Percentiles rank a stretch among this genome's conserved stretches.
Evolutionary conservation across 1,140 invertebrate species (phyloP).

Genomic region (Olivierus martensii): DNA sequence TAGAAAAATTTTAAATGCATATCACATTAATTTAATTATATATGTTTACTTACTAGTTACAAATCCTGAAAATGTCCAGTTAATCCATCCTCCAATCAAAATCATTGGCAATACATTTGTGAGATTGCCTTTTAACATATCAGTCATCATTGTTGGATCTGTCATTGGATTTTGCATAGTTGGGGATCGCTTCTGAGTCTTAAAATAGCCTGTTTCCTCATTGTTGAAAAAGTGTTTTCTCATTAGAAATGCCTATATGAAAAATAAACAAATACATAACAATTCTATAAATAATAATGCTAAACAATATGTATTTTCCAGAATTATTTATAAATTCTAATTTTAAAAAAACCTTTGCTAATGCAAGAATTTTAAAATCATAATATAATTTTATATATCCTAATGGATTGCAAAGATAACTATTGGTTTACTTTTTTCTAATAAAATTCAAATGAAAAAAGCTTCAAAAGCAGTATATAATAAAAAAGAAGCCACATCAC

Average conservation of each 20-base stretch:
- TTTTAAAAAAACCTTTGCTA: no score
- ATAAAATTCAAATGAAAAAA: no score
- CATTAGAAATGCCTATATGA: slow-evolving; percentile 71
- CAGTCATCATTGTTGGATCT: slow-evolving; percentile 96
- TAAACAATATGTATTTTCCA: no score
- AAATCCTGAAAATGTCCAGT: slow-evolving; percentile 99
- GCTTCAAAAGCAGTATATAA: no score
- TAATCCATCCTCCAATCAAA: slow-evolving; percentile 98
- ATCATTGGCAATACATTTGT: slow-evolving; percentile 98
- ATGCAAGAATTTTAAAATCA: no score
- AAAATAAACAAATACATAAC: neutral
- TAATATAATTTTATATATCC: no score
- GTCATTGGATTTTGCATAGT: slow-evolving; percentile 80
- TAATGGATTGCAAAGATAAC: no score
- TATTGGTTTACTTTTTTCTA: no score
- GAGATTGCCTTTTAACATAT: slow-evolving; percentile 98
- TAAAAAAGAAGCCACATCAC: no score
- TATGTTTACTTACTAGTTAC: slow-evolving; percentile 66
- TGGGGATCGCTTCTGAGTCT: slow-evolving; percentile 72
- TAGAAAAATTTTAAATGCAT: no score
- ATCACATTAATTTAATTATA: neutral
- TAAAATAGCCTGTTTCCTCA: slow-evolving; percentile 81
- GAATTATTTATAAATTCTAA: no score
- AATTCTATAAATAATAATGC: no score
- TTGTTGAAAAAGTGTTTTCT: slow-evolving; percentile 92